Evolutionary conservation across 2,797 vertebrate species (phyloP).

Genomic region (Betta splendens): DNA sequence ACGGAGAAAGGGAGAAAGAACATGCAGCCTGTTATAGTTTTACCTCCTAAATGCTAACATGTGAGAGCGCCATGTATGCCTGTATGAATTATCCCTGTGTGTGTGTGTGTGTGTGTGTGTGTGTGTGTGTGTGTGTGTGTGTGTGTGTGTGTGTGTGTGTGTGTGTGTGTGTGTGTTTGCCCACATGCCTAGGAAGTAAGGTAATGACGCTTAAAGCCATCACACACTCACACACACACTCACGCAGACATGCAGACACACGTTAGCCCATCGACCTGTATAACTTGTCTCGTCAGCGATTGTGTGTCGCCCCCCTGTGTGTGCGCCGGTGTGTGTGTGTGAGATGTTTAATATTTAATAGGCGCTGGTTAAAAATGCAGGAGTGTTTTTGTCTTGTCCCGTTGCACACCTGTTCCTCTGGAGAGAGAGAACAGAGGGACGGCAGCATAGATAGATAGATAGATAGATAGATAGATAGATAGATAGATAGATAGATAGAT

Average conservation of each 20-base stretch:
- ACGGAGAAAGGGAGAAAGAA: conserved; percentile 20
- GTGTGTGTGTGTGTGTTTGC: conserved; percentile 37
- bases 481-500: not conserved
- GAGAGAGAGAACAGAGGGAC: conserved; percentile 20
- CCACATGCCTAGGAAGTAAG: conserved; percentile 61
- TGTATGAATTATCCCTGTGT: conserved; percentile 60
- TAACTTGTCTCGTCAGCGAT: conserved; percentile 75
- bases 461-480: not conserved
- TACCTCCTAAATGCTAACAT: conserved; percentile 74
- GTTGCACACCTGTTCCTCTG: conserved; percentile 75
- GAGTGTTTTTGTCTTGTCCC: conserved; percentile 78
- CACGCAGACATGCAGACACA: conserved; percentile 67
- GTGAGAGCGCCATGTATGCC: conserved; percentile 57
- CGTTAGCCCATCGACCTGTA: conserved; percentile 78
- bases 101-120: conserved; percentile 28
- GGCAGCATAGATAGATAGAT: not conserved
- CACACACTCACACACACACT: conserved; percentile 28
- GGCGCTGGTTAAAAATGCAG: conserved; percentile 78
- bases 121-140: conserved; percentile 25
- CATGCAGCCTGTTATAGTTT: conserved; percentile 67
- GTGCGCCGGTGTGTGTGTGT: conserved; percentile 38
- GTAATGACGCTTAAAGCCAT: conserved; percentile 65
- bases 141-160: conserved; percentile 34
- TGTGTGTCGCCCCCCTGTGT: conserved; percentile 48
- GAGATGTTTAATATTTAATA: conserved; percentile 78